Conservation (phyloP, 2,113 vertebrate genomes). For the Pagrus major region DNA sequence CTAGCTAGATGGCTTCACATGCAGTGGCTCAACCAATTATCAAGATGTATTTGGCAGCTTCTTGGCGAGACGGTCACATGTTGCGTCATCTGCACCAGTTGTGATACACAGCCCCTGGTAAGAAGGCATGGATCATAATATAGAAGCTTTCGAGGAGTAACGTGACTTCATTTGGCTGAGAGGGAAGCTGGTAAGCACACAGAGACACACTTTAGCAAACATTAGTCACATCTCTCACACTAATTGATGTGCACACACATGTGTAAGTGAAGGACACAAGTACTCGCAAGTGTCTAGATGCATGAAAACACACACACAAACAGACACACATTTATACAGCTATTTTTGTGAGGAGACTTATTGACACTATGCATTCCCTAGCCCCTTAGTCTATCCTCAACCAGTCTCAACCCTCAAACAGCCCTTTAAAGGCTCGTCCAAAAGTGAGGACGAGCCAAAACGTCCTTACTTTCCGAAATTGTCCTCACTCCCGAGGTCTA, state of each 20-base stretch:
- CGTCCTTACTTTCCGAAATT: too few relatives aligned
- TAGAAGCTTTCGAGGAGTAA: conserved; percentile 39
- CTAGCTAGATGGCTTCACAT: conserved; percentile 38
- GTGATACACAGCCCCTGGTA: conserved; percentile 20
- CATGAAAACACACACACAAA: neutral
- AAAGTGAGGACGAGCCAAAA: too few relatives aligned
- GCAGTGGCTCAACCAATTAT: conserved; percentile 23
- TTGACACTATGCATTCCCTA: too few relatives aligned
- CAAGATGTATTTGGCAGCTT: conserved; percentile 50
- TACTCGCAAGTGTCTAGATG: conserved; percentile 15
- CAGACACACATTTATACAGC: too few relatives aligned
- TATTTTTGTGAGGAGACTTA: too few relatives aligned
- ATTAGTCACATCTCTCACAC: conserved; percentile 21
- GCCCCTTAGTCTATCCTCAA: too few relatives aligned
- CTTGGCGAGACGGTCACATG: conserved; percentile 29
- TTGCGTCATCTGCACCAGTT: conserved; percentile 36
- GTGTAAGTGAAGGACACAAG: conserved; percentile 2
- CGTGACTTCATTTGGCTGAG: conserved; percentile 28
- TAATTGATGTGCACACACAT: conserved; percentile 16
- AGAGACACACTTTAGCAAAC: neutral
- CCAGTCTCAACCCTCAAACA: too few relatives aligned
- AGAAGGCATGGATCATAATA: conserved; percentile 3
- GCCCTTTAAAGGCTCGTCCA: too few relatives aligned
- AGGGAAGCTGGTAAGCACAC: conserved; percentile 32
- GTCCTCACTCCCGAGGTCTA: too few relatives aligned